These are phyloP conservation scores for Meda fulgida DNA, from an alignment of 2,797 vertebrate genomes.

Conservation along the genomic window DNA sequence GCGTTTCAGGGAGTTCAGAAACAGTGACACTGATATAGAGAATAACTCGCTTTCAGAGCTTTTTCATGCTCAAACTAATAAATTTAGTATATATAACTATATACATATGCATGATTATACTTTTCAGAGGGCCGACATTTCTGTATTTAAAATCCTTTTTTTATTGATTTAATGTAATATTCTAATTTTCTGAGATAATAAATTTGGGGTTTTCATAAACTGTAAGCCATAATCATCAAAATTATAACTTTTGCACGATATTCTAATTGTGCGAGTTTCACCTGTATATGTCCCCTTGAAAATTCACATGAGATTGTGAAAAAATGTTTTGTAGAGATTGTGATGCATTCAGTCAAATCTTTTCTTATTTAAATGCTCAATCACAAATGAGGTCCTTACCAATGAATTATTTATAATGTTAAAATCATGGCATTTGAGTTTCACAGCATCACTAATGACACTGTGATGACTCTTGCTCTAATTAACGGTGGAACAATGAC, in stretches of 20 bases:
- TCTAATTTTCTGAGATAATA: too few species aligned
- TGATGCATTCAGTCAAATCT: neutral
- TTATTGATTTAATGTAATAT: too few species aligned
- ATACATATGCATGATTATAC: too few species aligned
- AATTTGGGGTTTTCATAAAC: too few species aligned
- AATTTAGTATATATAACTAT: too few species aligned
- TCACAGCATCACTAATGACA: constrained; percentile 29
- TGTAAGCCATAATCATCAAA: too few species aligned
- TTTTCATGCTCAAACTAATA: neutral
- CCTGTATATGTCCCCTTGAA: too few species aligned
- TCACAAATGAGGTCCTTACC: constrained; percentile 20
- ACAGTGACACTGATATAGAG: neutral
- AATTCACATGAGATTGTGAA: too few species aligned
- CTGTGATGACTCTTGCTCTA: constrained; percentile 28
- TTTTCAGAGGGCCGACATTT: too few species aligned
- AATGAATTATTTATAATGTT: constrained; percentile 45
- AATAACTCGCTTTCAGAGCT: neutral
- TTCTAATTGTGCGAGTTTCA: too few species aligned
- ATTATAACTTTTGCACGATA: too few species aligned
- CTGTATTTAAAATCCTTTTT: too few species aligned
- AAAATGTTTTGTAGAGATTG: neutral
- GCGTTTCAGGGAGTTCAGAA: neutral
- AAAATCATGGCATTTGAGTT: constrained; percentile 39
- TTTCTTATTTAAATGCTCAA: constrained; percentile 13
- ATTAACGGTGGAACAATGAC: constrained; percentile 39